Conservation (phyloP, 92 coral and sea anemone species). For the Epizoanthus fatuus region DNA sequence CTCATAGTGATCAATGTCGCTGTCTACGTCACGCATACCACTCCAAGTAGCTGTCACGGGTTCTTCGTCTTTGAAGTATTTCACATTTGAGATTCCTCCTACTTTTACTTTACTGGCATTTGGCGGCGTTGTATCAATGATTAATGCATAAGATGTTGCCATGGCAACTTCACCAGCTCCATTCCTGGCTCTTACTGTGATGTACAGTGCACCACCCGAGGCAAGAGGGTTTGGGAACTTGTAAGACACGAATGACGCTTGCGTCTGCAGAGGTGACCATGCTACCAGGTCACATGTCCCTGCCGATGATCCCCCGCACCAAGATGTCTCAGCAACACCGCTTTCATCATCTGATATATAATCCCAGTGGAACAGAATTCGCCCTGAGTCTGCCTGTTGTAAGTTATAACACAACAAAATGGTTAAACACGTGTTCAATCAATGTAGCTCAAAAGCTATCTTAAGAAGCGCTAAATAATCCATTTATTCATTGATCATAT, state of each 20-base stretch:
- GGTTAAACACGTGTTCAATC: neutral
- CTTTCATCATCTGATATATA: constrained; percentile 74
- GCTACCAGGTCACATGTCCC: constrained; percentile 58
- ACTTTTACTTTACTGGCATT: constrained; percentile 61
- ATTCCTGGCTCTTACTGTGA: constrained; percentile 67
- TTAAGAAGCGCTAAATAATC: neutral
- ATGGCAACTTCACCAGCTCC: constrained; percentile 72
- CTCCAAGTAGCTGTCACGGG: constrained; percentile 68
- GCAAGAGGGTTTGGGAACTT: constrained; percentile 61
- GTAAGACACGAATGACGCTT: constrained; percentile 33
- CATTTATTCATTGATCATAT: neutral
- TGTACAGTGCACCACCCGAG: constrained; percentile 69
- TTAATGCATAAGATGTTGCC: constrained; percentile 49
- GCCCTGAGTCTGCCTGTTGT: constrained; percentile 24
- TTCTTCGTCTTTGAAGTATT: constrained; percentile 67
- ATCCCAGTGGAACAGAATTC: constrained; percentile 67
- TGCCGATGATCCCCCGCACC: constrained; percentile 73
- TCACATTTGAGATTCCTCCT: constrained; percentile 38
- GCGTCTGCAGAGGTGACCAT: constrained; percentile 45
- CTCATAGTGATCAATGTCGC: constrained; percentile 71
- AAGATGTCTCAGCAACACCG: constrained; percentile 55
- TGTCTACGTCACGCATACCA: constrained; percentile 77
- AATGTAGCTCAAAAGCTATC: neutral
- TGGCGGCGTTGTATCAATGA: constrained; percentile 86
- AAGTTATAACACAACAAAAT: neutral